Evolutionary conservation across 1,140 invertebrate genomes (phyloP), one percentile per base, ranked within the genome.

Genomic region (Pseudomyrmex dendroicus): DNA sequence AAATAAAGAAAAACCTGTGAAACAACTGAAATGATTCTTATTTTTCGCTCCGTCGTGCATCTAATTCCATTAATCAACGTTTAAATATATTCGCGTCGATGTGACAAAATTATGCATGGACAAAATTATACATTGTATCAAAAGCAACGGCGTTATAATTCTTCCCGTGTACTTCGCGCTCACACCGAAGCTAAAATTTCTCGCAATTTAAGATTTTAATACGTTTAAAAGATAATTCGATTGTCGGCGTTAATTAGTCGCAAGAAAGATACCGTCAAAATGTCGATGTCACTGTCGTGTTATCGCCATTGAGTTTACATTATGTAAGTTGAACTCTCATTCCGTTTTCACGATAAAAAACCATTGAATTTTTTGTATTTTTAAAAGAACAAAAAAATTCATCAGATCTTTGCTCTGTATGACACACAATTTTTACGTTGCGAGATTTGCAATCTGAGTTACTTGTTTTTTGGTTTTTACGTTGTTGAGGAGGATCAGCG

Each of bases 121-220:
- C 46, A 61, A 80, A 70, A 80, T 78, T 68, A 59, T 80, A 12
- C 46, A 76, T 3, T 3, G 9, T 44, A 48, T 70, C 12, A 48
- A 17, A 59, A 70, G 3, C 2, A 70, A 22, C n/a, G 12, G 44
- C n/a, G 12, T 70, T 59, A 80, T 80, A 80, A 80, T 80, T 22
- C 63, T 70, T 70, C 70, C 25, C 12, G 20, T 57, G 48, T 20
- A 12, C 7, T 70, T 70, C 70, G n/a, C 7, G 20, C 10, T 63
- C 25, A 22, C 62, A 35, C 1, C 35, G n/a, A 44, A 25, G 8
- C 5, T 5, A 50, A 68, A 20, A 25, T 46, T 25, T 61, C 12
- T 54, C 15, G 12, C 3, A 63, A n/a, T 62, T 54, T 44, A 22
- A 82, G 73, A 63, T 73, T 74, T 82, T 64, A 22, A 82, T 62